Evolutionary conservation across 2,797 vertebrate genomes (phyloP), one percentile per base, ranked within the genome.

Genomic region (Alfaro cultratus): DNA sequence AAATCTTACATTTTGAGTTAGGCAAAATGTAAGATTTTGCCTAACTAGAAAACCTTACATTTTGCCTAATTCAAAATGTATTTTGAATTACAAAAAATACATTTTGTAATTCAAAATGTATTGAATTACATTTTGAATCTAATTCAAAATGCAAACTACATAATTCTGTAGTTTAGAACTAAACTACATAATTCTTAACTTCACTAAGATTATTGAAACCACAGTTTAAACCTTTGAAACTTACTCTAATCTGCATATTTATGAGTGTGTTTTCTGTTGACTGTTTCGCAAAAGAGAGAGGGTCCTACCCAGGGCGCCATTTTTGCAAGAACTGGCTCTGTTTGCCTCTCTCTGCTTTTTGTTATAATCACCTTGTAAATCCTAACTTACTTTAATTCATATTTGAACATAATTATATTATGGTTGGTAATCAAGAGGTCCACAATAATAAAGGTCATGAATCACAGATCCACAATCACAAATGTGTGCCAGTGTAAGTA

Each of bases 401-500:
- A 29, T 60, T 29, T n/a, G 55, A 31, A 29, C n/a, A 29, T 29
- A 26, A 1, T 29, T 8, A 55, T 3, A 1, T 41, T 45, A 26
- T 31, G 16, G 4, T 26, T 10, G 5, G 36, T 60, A 29, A 68
- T 51, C 77, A 21, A 45, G 23, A 60, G 23, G 39, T 68, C 29
- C 45, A 12, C 10, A 45, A 45, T 26, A 47, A 39, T 1, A 31
- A 16, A 79, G 26, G 75, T 2, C 53, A 51, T 23, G 64, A 67
- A 82, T 60, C 1, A 8, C 46, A 45, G 43, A 41, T 36, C 74
- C 4, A 13, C 39, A 11, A 73, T 68, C 18, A 67, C 9, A 13
- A 47, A 23, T 21, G 31, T 80, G 10, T 80, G 31, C 73, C n/a
- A 55, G 18, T 75, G 1, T 57, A 29, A 71, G n/a, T 85, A 96